phyloP scores from a whole-genome alignment of 2,113 vertebrate genomes.

The Struthio camelus region DNA sequence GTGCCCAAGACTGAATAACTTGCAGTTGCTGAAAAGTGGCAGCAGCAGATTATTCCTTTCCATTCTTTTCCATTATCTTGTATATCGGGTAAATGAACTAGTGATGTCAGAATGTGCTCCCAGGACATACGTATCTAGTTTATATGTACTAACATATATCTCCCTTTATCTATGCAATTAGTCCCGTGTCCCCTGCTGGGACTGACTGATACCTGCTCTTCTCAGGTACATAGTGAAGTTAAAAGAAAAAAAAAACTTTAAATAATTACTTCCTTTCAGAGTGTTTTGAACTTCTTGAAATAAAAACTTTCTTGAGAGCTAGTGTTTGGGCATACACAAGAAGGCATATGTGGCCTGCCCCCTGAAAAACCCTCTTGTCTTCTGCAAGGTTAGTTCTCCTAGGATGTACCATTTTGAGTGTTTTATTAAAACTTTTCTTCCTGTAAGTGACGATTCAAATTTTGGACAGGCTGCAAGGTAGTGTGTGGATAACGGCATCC shows the following conservation, averaged over 20 bases:
- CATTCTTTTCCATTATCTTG: not conserved
- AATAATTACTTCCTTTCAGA: not conserved
- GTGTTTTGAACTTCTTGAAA: not conserved
- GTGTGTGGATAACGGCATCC: not conserved
- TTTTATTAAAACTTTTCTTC: not conserved
- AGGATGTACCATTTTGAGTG: not conserved
- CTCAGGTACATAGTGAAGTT: not conserved
- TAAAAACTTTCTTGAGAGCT: not conserved
- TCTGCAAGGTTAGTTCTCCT: not conserved
- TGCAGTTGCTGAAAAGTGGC: not conserved
- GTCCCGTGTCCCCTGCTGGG: not conserved
- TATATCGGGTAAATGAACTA: not conserved
- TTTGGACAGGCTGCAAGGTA: not conserved
- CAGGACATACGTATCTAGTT: not conserved
- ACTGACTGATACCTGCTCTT: not conserved
- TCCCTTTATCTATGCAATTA: not conserved
- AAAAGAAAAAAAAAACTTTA: not conserved
- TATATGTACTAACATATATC: not conserved
- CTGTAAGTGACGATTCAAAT: not conserved
- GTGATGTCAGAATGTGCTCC: not conserved
- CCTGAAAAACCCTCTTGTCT: not conserved
- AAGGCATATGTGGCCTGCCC: not conserved
- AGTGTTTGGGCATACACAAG: not conserved
- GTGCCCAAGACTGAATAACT: conserved; percentile 7
- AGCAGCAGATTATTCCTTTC: not conserved